Base-by-base conservation (phyloP, 2,797 vertebrate genomes). In the Sebastes diaconus region DNA sequence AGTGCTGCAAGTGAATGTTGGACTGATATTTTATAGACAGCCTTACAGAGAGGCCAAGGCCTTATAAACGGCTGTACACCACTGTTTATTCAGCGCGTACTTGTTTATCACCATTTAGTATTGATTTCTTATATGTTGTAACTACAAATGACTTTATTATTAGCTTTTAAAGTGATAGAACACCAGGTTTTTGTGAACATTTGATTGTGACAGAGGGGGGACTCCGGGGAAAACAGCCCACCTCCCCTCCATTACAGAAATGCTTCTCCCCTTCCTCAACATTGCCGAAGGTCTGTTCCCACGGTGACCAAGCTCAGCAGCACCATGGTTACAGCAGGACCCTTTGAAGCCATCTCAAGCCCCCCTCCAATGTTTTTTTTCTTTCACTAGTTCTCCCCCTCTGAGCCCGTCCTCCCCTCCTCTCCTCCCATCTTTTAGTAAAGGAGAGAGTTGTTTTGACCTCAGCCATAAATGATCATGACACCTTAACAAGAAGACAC, bases 321-420 rank as follows among this genome's bases (percentile, higher is more conserved):
- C 87, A 68, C 91, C 91, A 94, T 94, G 90, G 91, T 92, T 93
- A 91, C 92, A 29, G 70, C 87, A 80, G 70, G 86, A 77, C 82
- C 81, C 81, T 91, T 92, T 89, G 80, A 91, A 90, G 85, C 82
- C 84, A 84, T 89, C 89, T 71, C 77, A 46, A 34, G 58, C 46
- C 68, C 69, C 66, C 59, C 30, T 12, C 63, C 55, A n/a, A 25
- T 80, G 66, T 86, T 70, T 74, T 78, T 78, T 60, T 71, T 68
- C 60, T 59, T 69, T 57, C 39, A 29, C 55, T 34, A 52, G 16
- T 74, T 39, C 71, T 54, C 52, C 13, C 63, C 65, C 66, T 72
- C 73, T 73, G 80, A 87, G 80, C 83, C 59, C 65, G 10, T 52
- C 25, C 74, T 65, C n/a, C 68, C 36, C 22, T 0, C 73, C 24